Evolutionary conservation across 1,140 invertebrate genomes (phyloP).

Genomic region (Philaenus spumarius): DNA sequence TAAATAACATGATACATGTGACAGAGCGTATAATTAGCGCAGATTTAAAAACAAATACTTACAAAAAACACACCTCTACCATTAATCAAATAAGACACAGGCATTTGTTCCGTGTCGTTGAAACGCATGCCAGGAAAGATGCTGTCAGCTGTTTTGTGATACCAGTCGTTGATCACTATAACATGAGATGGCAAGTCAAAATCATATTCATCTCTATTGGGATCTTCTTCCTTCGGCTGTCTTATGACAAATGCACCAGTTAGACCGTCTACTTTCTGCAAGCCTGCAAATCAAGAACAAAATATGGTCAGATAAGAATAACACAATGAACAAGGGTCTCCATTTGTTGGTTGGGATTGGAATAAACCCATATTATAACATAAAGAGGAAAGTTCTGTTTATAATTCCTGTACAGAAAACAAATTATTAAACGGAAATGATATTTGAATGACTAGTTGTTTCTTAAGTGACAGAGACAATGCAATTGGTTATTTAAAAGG

Average conservation of each 20-base stretch:
- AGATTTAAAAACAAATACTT: not conserved
- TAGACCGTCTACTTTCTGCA: conserved; percentile 34
- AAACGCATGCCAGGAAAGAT: conserved; percentile 19
- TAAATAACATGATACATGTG: too few species aligned
- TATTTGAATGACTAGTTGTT: too few species aligned
- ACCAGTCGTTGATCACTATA: conserved; percentile 18
- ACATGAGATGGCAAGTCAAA: conserved; percentile 29
- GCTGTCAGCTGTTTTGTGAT: conserved; percentile 28
- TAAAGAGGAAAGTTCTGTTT: not conserved
- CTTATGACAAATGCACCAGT: conserved; percentile 40
- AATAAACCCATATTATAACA: not conserved
- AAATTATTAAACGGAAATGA: too few species aligned
- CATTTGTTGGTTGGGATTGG: too few species aligned
- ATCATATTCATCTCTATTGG: conserved; percentile 35
- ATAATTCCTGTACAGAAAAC: too few species aligned
- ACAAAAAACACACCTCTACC: conserved; percentile 35
- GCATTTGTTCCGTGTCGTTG: conserved; percentile 35
- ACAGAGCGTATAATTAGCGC: too few species aligned
- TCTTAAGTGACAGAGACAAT: too few species aligned
- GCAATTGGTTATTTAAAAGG: too few species aligned
- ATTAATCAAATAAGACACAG: conserved; percentile 44
- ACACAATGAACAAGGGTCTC: too few species aligned
- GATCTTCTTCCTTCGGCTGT: conserved; percentile 35
- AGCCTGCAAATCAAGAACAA: not conserved
- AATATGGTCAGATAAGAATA: too few species aligned